phyloP scores from a whole-genome alignment of 2,113 vertebrate genomes.

The Oxyruncus cristatus region DNA sequence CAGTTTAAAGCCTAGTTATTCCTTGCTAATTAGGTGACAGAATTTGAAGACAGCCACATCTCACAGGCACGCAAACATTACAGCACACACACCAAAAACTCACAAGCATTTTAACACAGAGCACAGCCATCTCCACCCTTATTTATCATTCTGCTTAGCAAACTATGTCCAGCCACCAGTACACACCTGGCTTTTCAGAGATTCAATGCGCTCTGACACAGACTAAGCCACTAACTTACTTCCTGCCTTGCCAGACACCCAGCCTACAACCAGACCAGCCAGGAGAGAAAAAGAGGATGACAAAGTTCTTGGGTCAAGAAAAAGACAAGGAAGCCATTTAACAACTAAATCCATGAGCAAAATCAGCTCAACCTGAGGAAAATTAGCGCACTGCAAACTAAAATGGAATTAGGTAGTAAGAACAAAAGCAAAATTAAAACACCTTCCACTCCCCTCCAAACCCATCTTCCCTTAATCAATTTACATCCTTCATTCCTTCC shows the following conservation, averaged over 20 bases:
- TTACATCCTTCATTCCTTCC: background rate
- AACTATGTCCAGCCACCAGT: background rate
- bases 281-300: background rate
- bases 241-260: background rate
- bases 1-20: background rate
- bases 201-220: background rate
- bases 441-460: background rate
- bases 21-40: background rate
- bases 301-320: background rate
- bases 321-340: background rate
- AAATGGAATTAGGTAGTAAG: background rate
- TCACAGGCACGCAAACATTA: background rate
- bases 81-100: background rate
- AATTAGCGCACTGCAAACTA: too few species aligned
- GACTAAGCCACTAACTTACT: background rate
- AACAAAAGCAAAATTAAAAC: background rate
- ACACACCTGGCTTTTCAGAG: background rate
- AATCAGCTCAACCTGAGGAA: background rate
- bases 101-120: background rate
- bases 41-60: background rate
- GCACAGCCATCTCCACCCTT: background rate
- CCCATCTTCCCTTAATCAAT: background rate
- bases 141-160: fast-evolving
- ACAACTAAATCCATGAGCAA: fast-evolving
- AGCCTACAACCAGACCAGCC: background rate